Percentiles rank a stretch among this genome's conserved stretches.
Evolutionary conservation across 2,797 vertebrate species (phyloP).

Genomic region (Lerista edwardsae): DNA sequence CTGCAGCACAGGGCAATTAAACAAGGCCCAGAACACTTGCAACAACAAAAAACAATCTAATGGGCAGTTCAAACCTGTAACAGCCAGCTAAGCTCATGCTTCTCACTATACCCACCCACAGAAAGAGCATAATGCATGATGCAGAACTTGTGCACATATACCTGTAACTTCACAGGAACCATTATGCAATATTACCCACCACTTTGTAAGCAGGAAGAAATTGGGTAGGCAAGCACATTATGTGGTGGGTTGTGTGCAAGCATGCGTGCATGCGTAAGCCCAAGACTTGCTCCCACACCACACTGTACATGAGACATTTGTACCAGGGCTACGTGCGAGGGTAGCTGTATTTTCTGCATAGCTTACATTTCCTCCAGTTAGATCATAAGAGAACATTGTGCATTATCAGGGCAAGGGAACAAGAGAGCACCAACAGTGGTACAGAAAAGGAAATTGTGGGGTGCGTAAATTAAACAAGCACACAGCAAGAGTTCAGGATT

Average conservation of each 20-base stretch:
- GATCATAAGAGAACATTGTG: fast-evolving
- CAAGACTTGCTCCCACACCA: not conserved
- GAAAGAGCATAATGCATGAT: not conserved
- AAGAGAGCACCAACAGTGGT: not conserved
- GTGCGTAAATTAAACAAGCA: not conserved
- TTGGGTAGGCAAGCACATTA: not conserved
- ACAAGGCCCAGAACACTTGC: not conserved
- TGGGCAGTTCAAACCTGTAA: not conserved
- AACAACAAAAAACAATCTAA: not conserved
- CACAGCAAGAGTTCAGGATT: not conserved
- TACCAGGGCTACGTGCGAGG: too few species aligned
- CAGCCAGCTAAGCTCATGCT: fast-evolving
- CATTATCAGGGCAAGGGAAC: not conserved
- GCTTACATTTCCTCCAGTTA: not conserved
- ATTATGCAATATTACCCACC: not conserved
- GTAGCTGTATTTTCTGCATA: not conserved
- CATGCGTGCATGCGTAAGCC: not conserved
- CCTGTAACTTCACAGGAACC: not conserved
- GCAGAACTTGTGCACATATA: not conserved
- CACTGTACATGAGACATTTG: not conserved
- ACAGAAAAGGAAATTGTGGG: not conserved
- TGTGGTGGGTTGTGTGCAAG: too few species aligned
- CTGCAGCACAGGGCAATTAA: not conserved
- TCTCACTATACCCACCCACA: not conserved
- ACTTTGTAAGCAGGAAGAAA: not conserved